A percentile compares a stretch with the other conserved stretches of the same genome.
These are phyloP conservation scores for Sceliomorpha sp. DNA, from an alignment of 2,888 invertebrate species.

Conservation along the genomic window DNA sequence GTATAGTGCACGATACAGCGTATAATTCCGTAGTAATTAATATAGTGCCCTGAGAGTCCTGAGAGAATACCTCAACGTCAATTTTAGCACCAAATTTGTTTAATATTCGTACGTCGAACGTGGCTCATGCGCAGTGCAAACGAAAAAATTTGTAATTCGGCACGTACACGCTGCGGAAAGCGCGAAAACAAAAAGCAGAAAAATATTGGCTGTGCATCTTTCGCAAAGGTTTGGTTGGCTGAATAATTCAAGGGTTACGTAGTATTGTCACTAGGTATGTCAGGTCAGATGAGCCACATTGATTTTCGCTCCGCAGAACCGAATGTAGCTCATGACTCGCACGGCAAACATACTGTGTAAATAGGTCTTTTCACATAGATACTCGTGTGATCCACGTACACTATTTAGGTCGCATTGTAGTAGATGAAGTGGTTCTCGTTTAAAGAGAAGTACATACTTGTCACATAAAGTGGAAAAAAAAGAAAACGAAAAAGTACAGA, in stretches of 20 bases:
- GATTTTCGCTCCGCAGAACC: conserved; percentile 40
- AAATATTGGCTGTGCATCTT: conserved; percentile 2
- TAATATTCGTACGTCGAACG: no score
- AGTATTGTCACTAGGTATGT: conserved; percentile 25
- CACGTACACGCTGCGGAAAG: no score
- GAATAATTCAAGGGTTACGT: conserved; percentile 22
- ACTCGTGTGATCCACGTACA: conserved; percentile 30
- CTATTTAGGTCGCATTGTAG: conserved; percentile 54
- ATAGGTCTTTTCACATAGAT: conserved; percentile 56
- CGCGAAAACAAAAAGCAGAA: no score
- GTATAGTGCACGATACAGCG: no score
- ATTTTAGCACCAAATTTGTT: no score
- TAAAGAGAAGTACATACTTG: conserved; percentile 33
- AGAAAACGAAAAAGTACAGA: conserved; percentile 14
- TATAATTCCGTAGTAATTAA: no score
- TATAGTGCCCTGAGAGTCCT: no score
- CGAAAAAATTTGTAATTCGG: no score
- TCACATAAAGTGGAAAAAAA: conserved; percentile 21
- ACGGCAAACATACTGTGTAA: conserved; percentile 53
- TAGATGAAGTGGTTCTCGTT: conserved; percentile 42
- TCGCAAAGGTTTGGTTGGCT: conserved; percentile 21
- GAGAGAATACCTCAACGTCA: no score
- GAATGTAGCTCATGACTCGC: conserved; percentile 47
- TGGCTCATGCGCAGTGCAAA: no score
- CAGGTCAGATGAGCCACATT: conserved; percentile 39